Conservation (phyloP, 2,797 vertebrate species). For the Channallabes apus region DNA sequence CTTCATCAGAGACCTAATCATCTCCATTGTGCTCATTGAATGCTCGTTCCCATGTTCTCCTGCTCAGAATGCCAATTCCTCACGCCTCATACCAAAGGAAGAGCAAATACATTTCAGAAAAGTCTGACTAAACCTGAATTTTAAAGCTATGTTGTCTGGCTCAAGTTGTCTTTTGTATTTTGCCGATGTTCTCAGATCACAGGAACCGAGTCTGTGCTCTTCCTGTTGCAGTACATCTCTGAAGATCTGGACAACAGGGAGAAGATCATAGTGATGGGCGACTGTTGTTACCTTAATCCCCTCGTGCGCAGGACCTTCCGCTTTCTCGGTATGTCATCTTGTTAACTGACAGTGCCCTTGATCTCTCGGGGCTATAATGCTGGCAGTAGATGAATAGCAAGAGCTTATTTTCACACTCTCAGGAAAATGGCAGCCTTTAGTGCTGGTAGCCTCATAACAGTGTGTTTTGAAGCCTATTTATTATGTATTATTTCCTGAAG, state of each 20-base stretch:
- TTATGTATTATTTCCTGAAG: neutral
- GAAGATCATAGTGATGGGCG: constrained; percentile 89
- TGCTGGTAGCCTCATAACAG: neutral
- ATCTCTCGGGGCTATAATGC: neutral
- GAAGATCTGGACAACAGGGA: constrained; percentile 89
- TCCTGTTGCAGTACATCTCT: constrained; percentile 88
- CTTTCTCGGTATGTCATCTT: constrained; percentile 83
- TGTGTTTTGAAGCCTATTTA: neutral
- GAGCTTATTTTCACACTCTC: neutral
- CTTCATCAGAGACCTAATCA: constrained; percentile 48
- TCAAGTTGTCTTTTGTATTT: constrained; percentile 29
- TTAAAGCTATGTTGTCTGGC: neutral
- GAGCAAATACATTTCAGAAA: neutral
- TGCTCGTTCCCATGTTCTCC: constrained; percentile 9
- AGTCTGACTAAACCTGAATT: neutral
- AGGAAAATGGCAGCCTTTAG: neutral
- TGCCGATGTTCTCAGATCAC: constrained; percentile 79
- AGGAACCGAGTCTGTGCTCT: constrained; percentile 85
- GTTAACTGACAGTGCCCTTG: constrained; percentile 2
- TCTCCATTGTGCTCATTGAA: constrained; percentile 45
- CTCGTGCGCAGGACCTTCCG: constrained; percentile 88
- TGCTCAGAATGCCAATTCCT: constrained; percentile 9
- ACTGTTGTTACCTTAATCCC: constrained; percentile 94
- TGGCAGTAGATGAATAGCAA: neutral
- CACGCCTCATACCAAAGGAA: neutral